Evolutionary conservation across 2,888 invertebrate genomes (phyloP).

Genomic region (Polymixis flavicincta): DNA sequence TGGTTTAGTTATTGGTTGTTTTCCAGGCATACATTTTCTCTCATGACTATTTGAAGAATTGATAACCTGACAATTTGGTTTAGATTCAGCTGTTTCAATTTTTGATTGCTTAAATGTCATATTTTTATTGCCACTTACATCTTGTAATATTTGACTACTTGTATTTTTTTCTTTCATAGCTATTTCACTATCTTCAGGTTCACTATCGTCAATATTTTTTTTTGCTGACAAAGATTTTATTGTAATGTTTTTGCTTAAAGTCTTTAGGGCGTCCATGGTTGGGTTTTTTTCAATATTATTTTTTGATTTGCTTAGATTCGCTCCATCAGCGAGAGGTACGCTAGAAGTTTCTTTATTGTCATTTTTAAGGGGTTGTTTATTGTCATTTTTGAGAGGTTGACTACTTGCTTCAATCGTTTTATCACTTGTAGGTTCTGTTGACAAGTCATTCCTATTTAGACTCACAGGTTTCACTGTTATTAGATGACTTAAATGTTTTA

Average conservation of each 20-base stretch:
- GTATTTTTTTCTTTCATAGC: constrained; percentile 22
- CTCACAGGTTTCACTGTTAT: constrained; percentile 79
- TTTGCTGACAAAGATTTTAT: constrained; percentile 71
- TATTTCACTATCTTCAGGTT: constrained; percentile 50
- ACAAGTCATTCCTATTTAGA: constrained; percentile 60
- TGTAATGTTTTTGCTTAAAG: constrained; percentile 74
- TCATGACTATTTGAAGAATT: constrained; percentile 37
- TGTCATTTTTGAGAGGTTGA: too few relatives aligned
- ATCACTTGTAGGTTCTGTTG: constrained; percentile 20
- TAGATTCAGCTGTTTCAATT: constrained; percentile 37
- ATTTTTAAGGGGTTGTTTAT: not conserved
- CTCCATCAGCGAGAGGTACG: constrained; percentile 22
- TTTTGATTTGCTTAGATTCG: constrained; percentile 28
- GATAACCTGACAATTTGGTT: constrained; percentile 1
- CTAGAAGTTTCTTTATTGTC: constrained; percentile 23
- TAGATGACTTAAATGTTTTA: constrained; percentile 80
- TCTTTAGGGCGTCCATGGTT: constrained; percentile 70
- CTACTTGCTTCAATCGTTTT: constrained; percentile 28
- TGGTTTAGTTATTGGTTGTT: constrained; percentile 16
- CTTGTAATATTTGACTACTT: constrained; percentile 22
- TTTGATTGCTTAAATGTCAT: constrained; percentile 50
- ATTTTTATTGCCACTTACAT: constrained; percentile 43
- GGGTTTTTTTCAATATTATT: constrained; percentile 51
- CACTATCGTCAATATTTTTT: constrained; percentile 56
- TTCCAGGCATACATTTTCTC: constrained; percentile 8